phyloP scores from a whole-genome alignment of 2,113 vertebrate genomes.

The zebrafish (Danio rerio) region DNA sequence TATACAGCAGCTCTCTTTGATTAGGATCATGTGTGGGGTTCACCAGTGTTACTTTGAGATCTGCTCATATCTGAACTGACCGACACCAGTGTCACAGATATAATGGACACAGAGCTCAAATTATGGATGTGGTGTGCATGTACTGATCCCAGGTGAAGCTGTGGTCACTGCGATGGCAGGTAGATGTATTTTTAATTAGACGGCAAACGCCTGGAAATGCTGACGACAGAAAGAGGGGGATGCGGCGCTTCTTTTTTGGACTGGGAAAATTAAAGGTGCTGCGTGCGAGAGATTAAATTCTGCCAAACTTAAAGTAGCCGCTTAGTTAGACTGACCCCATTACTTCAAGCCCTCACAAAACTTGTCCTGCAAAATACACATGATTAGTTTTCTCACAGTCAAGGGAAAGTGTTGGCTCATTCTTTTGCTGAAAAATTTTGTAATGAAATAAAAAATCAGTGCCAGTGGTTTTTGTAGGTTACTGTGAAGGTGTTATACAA shows the following conservation, averaged over 20 bases:
- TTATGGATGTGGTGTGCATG: not conserved
- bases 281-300: conserved; percentile 3
- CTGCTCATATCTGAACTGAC: not conserved
- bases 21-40: conserved; percentile 1
- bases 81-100: not conserved
- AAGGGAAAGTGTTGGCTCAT: not conserved
- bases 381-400: not conserved
- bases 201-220: not conserved
- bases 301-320: not conserved
- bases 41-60: not conserved
- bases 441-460: not conserved
- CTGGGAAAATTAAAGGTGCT: not conserved
- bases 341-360: not conserved
- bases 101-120: not conserved
- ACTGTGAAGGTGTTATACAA: too few species aligned
- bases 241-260: not conserved
- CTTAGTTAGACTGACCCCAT: conserved; percentile 6
- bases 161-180: not conserved
- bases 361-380: conserved; percentile 2
- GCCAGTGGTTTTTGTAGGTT: not conserved
- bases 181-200: not conserved
- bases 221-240: not conserved
- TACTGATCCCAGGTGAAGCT: not conserved
- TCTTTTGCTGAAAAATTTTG: too few species aligned
- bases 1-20: conserved; percentile 10